Conservation (phyloP, 2,113 vertebrate genomes). For the Corythoichthys intestinalis region DNA sequence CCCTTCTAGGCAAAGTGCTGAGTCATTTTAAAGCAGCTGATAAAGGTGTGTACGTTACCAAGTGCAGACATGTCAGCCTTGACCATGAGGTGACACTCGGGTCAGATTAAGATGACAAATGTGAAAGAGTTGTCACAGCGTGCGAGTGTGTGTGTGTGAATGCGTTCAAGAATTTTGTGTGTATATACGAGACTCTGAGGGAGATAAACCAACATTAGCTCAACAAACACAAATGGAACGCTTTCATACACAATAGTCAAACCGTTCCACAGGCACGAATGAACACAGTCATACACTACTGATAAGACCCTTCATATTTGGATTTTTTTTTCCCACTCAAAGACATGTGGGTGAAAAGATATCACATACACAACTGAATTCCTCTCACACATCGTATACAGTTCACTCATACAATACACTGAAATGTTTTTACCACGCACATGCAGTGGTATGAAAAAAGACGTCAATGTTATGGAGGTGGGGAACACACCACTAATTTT, state of each 20-base stretch:
- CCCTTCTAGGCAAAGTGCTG: not conserved
- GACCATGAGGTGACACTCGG: constrained; percentile 13
- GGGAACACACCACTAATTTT: no score
- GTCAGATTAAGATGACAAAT: constrained; percentile 15
- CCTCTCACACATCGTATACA: not conserved
- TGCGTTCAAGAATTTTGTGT: not conserved
- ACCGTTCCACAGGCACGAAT: no score
- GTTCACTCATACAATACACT: not conserved
- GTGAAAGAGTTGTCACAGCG: not conserved
- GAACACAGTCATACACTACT: not conserved
- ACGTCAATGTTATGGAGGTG: no score
- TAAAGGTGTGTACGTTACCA: not conserved
- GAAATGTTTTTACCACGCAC: no score
- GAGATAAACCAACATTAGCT: not conserved
- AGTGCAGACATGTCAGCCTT: not conserved
- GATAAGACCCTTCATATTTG: not conserved
- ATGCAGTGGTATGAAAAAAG: no score
- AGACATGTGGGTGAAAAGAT: not conserved
- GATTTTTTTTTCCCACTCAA: not conserved
- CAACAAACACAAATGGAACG: no score
- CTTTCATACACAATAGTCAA: no score
- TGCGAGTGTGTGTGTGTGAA: no score
- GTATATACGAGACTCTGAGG: not conserved
- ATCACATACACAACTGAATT: no score
- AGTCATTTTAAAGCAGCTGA: constrained; percentile 1